These are phyloP conservation scores for Dicranocentrus wangi DNA, from an alignment of 2,888 invertebrate genomes.

Conservation along the genomic window DNA sequence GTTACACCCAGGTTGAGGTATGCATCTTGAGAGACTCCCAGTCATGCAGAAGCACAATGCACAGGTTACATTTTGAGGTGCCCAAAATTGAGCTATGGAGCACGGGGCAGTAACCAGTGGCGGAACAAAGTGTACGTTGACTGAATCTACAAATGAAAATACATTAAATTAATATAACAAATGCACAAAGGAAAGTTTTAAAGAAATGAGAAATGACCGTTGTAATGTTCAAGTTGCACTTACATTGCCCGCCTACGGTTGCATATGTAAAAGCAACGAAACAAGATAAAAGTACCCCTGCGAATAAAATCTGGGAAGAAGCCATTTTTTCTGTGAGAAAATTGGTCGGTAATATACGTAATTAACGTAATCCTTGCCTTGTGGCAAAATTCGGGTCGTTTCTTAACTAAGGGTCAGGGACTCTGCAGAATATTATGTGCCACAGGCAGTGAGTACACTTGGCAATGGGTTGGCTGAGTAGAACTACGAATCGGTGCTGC, in stretches of 20 bases:
- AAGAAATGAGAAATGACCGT: background rate
- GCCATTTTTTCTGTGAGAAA: too few species aligned
- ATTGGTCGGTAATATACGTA: too few species aligned
- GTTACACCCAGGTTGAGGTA: constrained; percentile 66
- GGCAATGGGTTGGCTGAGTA: too few species aligned
- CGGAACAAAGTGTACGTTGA: constrained; percentile 68
- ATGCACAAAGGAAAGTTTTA: background rate
- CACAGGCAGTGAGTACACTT: too few species aligned
- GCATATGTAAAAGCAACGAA: constrained; percentile 31
- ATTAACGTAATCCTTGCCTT: too few species aligned
- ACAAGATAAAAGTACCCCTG: background rate
- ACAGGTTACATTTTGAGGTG: constrained; percentile 63
- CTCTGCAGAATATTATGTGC: too few species aligned
- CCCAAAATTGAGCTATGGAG: constrained; percentile 64
- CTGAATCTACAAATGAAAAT: constrained; percentile 62
- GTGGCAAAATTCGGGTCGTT: too few species aligned
- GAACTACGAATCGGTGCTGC: too few species aligned
- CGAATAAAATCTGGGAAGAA: too few species aligned
- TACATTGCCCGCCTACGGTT: constrained; percentile 65
- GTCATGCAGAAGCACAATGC: constrained; percentile 69
- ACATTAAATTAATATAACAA: background rate
- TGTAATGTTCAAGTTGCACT: constrained; percentile 15
- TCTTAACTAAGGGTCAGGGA: too few species aligned
- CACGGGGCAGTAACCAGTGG: constrained; percentile 62
- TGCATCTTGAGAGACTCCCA: constrained; percentile 62